Evolutionary conservation across 2,113 vertebrate species (phyloP), one percentile per base, ranked within the genome.

Genomic region (Galbula dea): DNA sequence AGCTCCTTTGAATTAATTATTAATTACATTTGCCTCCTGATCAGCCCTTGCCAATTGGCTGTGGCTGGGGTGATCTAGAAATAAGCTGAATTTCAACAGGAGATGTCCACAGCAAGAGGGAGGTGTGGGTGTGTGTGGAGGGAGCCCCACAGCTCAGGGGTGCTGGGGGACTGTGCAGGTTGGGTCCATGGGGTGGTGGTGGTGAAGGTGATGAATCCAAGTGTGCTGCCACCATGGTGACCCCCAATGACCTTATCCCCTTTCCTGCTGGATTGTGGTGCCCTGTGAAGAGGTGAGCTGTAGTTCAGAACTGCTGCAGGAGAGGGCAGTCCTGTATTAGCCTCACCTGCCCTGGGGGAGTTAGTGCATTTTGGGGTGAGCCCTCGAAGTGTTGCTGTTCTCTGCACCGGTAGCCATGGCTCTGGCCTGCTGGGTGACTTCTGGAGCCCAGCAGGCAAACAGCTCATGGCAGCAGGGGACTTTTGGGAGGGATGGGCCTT

Each of bases 261-360:
- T 37, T 18, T 79, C 26, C 36, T 5, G 0, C 6, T 1, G 0
- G 11, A 3, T 63, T 72, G 30, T 20, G 34, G 57, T 65, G 45
- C 15, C 1, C 1, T 15, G 2, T 7, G 52, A 65, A 77, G 58
- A 27, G 0, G 3, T 7, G 20, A 48, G 32, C 76, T 95, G 92
- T 80, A 93, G 51, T 95, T 92, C 61, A 41, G 82, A 72, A 16
- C 29, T 54, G 48, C 45, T 73, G 86, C 96, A 86, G 95, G 79
- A 95, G 95, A 96, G 78, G 92, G 86, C 94, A 95, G 51, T 37
- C 90, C 48, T 11, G 72, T 15, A 36, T 86, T 69, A 82, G 52
- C 46, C 82, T 48, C 36, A 13, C 24, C 23, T 9, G 3, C n/a
- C 12, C 3, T n/a, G n/a, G 1, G 61, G 30, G 30, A 48, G 29